These are phyloP conservation scores for Araneus ventricosus DNA, from an alignment of 1,140 invertebrate genomes.

Conservation along the genomic window DNA sequence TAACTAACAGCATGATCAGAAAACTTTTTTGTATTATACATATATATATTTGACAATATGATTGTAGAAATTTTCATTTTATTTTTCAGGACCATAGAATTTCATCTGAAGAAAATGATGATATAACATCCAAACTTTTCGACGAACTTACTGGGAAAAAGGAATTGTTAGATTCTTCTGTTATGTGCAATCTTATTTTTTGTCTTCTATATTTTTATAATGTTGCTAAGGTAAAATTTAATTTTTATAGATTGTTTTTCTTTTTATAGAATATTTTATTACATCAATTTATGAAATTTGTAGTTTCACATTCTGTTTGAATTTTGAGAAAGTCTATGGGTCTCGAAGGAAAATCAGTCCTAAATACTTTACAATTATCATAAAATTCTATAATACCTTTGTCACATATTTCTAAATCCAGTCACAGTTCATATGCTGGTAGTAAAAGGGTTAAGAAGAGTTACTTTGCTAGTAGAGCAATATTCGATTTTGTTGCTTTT, in stretches of 20 bases:
- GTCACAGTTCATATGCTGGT: too few relatives aligned
- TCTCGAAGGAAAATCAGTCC: too few relatives aligned
- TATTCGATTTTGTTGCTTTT: neutral
- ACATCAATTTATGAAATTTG: neutral
- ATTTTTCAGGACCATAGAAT: constrained; percentile 1
- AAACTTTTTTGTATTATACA: too few relatives aligned
- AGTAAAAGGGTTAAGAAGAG: too few relatives aligned
- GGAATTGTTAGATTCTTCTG: constrained; percentile 21
- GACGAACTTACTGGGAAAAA: constrained; percentile 25
- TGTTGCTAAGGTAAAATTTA: neutral
- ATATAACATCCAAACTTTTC: neutral
- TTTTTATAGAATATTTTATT: neutral
- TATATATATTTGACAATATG: too few relatives aligned
- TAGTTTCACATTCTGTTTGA: too few relatives aligned
- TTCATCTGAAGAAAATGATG: neutral
- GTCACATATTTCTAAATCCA: too few relatives aligned
- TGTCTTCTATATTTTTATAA: neutral
- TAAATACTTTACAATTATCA: too few relatives aligned
- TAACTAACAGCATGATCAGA: too few relatives aligned
- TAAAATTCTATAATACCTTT: too few relatives aligned
- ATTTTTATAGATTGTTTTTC: neutral
- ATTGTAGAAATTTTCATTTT: neutral
- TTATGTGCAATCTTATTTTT: constrained; percentile 13
- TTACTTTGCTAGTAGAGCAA: too few relatives aligned
- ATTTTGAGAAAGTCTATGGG: too few relatives aligned